Percentiles rank a stretch among this genome's conserved stretches.
Evolutionary conservation across 2,797 vertebrate genomes (phyloP).

Genomic region (Champsocephalus gunnari): DNA sequence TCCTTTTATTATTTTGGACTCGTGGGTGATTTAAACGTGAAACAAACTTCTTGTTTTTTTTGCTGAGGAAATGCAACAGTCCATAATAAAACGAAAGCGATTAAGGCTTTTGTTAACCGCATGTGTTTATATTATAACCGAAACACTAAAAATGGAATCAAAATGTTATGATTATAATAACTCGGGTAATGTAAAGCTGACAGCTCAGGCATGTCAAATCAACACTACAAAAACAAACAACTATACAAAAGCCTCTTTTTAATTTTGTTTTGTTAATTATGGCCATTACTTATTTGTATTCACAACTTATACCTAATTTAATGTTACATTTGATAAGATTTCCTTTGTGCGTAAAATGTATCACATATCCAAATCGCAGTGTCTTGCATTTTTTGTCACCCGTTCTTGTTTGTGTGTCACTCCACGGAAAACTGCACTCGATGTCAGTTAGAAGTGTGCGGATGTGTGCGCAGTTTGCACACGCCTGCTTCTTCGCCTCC

Average conservation of each 20-base stretch:
- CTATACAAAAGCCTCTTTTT: neutral
- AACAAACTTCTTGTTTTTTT: neutral
- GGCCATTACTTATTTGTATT: neutral
- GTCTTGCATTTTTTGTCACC: slow-evolving; percentile 10
- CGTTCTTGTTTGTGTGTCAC: slow-evolving; percentile 44
- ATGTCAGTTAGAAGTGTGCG: slow-evolving; percentile 39
- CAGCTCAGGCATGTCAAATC: neutral
- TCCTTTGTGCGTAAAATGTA: slow-evolving; percentile 28
- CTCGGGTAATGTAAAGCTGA: neutral
- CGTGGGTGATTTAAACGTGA: neutral
- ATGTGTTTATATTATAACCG: neutral
- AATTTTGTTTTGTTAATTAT: neutral
- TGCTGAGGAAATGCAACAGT: neutral
- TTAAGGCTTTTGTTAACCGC: too few species aligned
- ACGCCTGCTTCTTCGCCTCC: slow-evolving; percentile 31
- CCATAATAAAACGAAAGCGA: neutral
- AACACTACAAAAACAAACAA: neutral
- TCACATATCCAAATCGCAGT: slow-evolving; percentile 12
- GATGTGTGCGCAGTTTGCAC: slow-evolving; percentile 43
- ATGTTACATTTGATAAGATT: neutral
- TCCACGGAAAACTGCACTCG: slow-evolving; percentile 36
- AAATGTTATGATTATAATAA: neutral
- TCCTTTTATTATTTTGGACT: neutral
- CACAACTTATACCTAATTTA: neutral
- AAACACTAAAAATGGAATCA: neutral